Base-by-base conservation (phyloP, 1,140 invertebrate genomes). In the Mycetomoellerius zeteki region DNA sequence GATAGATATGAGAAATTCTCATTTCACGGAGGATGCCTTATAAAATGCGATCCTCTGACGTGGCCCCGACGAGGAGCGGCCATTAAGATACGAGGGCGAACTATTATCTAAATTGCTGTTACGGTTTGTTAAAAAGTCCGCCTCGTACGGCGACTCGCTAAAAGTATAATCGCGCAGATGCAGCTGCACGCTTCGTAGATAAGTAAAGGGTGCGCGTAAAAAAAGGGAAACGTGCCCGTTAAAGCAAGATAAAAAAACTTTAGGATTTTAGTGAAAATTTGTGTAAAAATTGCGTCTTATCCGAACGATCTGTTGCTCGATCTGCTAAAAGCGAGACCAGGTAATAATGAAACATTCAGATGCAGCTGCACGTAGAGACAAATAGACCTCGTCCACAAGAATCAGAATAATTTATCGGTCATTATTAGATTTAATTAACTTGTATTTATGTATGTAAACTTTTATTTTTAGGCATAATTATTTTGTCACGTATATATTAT, bases 21-120 rank as follows among this genome's bases (percentile, higher is more conserved):
- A 84, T 84, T 84, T 84, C 80, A 84, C 80, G 80, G 80, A 75
- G 69, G 80, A 84, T 84, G 80, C 80, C 54, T 84, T 84, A 75
- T 84, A 84, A 84, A 84, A 84, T 84, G 80, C 80, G 80, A 84
- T 84, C 80, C 69, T 84, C 80, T 73, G 69, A 84, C 80, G 54
- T 56, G 69, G 69, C 77, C 21, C 50, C 77, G 64, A 81, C 77
- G 80, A 84, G 54, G 54, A 60, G 54, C 69, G 24, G 69, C 80
- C 80, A 84, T 84, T 84, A 84, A 84, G 80, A 84, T 84, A 84
- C 80, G 80, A 84, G 80, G 54, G 69, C 80, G 69, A 84, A 84
- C 80, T 84, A 84, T 84, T 84, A 84, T 84, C 80, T 84, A 84
- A 84, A 84, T 84, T 84, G 80, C 80, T 84, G 80, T 84, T 84